Conservation (phyloP, 37 sponge, comb jelly and placozoan genomes). For the Crambe crambe region DNA sequence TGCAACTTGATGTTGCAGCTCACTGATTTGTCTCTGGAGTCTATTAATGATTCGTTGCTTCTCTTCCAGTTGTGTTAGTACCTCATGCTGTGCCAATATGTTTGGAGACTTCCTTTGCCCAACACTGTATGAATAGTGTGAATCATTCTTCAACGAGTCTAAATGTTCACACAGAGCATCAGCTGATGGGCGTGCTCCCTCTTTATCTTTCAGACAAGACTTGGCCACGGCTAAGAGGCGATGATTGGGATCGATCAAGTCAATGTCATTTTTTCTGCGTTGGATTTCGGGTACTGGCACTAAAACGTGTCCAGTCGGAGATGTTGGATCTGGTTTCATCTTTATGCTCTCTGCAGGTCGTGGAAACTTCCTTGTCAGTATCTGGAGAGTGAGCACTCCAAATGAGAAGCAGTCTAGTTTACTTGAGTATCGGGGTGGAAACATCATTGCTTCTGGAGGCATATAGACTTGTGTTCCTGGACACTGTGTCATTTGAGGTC, state of each 20-base stretch:
- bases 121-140: neutral
- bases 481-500: neutral
- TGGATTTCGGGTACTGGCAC: neutral
- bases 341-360: neutral
- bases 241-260: neutral
- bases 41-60: no score
- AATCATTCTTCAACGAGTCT: neutral
- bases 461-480: slow-evolving; percentile 23
- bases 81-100: no score
- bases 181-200: neutral
- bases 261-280: neutral
- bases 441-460: slow-evolving; percentile 32
- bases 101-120: no score
- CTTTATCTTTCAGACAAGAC: neutral
- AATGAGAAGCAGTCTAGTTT: slow-evolving; percentile 39
- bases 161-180: neutral
- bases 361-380: slow-evolving; percentile 13
- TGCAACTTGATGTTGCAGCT: no score
- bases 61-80: no score
- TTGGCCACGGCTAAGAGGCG: neutral
- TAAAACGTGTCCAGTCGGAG: neutral
- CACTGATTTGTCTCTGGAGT: no score
- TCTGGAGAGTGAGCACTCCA: slow-evolving; percentile 36
- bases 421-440: neutral
- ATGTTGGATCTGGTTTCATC: neutral